Evolutionary conservation across 2,797 vertebrate genomes (phyloP).

Genomic region (Nyctibius grandis): DNA sequence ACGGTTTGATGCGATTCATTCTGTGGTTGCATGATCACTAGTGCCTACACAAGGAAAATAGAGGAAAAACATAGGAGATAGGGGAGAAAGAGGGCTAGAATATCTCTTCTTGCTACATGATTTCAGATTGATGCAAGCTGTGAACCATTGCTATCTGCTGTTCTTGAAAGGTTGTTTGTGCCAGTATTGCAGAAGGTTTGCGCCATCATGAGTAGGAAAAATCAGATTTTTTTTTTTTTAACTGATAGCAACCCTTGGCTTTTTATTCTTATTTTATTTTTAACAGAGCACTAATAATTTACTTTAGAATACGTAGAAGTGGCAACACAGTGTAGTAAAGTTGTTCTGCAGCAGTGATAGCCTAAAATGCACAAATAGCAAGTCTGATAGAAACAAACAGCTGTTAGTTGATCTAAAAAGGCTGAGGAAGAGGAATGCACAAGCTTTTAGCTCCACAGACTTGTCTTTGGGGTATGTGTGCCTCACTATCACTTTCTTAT

Average conservation of each 20-base stretch:
- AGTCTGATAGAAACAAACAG: neutral
- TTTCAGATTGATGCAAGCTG: neutral
- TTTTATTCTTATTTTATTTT: neutral
- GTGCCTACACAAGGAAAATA: neutral
- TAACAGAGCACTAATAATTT: neutral
- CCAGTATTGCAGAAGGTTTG: neutral
- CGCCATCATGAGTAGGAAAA: neutral
- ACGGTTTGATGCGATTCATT: neutral
- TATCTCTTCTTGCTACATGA: neutral
- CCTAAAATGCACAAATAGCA: neutral
- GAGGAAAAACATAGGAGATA: neutral
- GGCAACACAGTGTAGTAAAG: neutral
- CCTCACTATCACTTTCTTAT: neutral
- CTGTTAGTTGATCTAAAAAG: neutral
- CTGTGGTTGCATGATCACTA: neutral
- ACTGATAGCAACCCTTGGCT: neutral
- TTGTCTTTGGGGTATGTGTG: neutral
- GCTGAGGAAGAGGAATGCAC: neutral
- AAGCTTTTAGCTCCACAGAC: neutral
- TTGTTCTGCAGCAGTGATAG: neutral
- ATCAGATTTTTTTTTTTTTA: neutral
- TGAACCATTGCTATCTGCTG: neutral
- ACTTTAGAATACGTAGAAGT: neutral
- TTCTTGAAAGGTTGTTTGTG: neutral
- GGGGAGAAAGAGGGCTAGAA: neutral